Evolutionary conservation across 2,113 vertebrate genomes (phyloP).

Genomic region (Neotoma lepida): DNA sequence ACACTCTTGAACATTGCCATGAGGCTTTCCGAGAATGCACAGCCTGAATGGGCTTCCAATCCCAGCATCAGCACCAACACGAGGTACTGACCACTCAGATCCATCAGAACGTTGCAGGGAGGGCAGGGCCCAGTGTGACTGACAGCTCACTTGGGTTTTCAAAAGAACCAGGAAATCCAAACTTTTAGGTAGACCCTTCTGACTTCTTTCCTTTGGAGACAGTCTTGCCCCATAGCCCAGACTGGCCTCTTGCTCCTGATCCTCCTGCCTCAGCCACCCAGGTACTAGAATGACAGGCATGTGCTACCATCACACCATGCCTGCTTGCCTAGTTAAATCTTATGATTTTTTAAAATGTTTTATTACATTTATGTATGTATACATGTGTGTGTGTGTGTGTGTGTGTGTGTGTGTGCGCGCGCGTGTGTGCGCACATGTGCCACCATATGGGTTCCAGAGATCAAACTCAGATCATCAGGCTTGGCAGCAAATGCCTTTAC

Average conservation of each 20-base stretch:
- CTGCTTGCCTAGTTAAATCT: background rate
- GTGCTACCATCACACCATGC: background rate
- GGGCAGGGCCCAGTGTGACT: background rate
- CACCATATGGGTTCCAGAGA: background rate
- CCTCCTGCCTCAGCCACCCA: background rate
- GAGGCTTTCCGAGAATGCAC: background rate
- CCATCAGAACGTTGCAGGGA: background rate
- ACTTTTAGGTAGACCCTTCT: background rate
- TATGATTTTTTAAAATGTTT: background rate
- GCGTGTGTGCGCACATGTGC: background rate
- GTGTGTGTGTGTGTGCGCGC: background rate
- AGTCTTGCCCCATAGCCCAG: background rate
- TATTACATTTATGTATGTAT: background rate
- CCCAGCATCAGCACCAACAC: background rate
- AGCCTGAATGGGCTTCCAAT: background rate
- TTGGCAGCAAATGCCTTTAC: background rate
- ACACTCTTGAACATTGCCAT: background rate
- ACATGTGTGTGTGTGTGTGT: background rate
- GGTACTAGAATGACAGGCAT: background rate
- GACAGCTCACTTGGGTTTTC: background rate
- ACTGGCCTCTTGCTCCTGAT: background rate
- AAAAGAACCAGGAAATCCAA: conserved; percentile 1
- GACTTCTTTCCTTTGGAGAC: background rate
- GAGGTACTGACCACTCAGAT: fast-evolving
- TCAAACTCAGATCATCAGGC: background rate